Conservation (phyloP, 2,888 invertebrate genomes). For the Eupeodes luniger region DNA sequence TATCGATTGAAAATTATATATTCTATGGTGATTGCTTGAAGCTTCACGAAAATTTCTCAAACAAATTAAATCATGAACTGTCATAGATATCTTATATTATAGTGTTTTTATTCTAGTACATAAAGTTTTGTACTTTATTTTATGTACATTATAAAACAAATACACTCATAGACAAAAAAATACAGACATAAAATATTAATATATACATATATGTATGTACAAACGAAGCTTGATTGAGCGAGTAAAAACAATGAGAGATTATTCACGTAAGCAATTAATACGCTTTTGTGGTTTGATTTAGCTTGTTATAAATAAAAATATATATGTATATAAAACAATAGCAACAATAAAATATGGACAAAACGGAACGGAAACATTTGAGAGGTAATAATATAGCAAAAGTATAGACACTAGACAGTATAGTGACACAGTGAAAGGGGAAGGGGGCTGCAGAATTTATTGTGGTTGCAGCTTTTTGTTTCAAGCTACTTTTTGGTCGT, state of each 20-base stretch:
- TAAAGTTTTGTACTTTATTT: slow-evolving; percentile 7
- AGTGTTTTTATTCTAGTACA: slow-evolving; percentile 37
- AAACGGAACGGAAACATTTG: background rate
- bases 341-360: slow-evolving; percentile 32
- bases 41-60: slow-evolving; percentile 57
- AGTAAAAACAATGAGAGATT: slow-evolving; percentile 69
- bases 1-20: slow-evolving; percentile 72
- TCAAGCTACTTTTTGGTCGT: slow-evolving; percentile 37
- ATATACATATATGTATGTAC: background rate
- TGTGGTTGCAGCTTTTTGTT: slow-evolving; percentile 35
- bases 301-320: slow-evolving; percentile 70
- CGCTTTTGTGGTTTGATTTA: slow-evolving; percentile 68
- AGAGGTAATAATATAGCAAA: background rate
- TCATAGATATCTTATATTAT: slow-evolving; percentile 62
- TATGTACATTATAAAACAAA: background rate
- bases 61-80: slow-evolving; percentile 74
- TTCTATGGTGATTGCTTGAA: slow-evolving; percentile 36
- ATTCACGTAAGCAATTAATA: slow-evolving; percentile 75
- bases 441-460: background rate
- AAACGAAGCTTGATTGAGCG: slow-evolving; percentile 43
- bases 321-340: slow-evolving; percentile 49
- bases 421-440: too few relatives aligned
- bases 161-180: background rate
- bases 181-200: background rate
- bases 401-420: background rate